These are phyloP conservation scores for Mastomys coucha DNA, from an alignment of 2,113 vertebrate species.

Conservation along the genomic window DNA sequence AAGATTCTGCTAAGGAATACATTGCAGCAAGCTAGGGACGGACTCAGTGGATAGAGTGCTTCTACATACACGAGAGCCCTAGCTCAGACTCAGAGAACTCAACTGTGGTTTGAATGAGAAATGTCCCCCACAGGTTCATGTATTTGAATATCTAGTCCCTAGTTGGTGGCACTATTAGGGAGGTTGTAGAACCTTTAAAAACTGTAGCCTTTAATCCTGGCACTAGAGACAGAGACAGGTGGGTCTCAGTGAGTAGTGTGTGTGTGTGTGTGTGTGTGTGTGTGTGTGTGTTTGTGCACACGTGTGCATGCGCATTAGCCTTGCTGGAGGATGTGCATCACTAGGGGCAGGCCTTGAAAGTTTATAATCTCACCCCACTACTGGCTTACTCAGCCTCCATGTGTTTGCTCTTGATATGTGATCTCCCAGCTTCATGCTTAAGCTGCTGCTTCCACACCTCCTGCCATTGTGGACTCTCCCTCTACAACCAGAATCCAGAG, in stretches of 20 bases:
- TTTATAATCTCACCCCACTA: background rate
- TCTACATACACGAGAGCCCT: background rate
- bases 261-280: too few species aligned
- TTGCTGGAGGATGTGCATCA: background rate
- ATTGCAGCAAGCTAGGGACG: background rate
- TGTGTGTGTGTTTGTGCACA: too few species aligned
- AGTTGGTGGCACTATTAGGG: background rate
- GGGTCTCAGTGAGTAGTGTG: background rate
- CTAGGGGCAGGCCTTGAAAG: background rate
- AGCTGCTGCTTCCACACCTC: background rate
- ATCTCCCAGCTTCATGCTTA: background rate
- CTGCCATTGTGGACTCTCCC: background rate
- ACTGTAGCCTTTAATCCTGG: background rate
- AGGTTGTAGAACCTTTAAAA: background rate
- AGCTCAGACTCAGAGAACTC: background rate
- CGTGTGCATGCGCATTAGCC: too few species aligned
- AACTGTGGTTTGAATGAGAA: background rate
- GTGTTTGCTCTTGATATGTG: background rate
- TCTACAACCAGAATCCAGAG: background rate
- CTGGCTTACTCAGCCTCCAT: background rate
- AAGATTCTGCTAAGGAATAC: constrained; percentile 40
- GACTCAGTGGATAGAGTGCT: background rate
- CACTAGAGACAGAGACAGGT: background rate
- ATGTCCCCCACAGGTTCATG: background rate
- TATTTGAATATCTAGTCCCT: background rate